A percentile compares a stretch with the other conserved stretches of the same genome.
Conservation (phyloP, 1,140 invertebrate genomes). For the Arion vulgaris region DNA sequence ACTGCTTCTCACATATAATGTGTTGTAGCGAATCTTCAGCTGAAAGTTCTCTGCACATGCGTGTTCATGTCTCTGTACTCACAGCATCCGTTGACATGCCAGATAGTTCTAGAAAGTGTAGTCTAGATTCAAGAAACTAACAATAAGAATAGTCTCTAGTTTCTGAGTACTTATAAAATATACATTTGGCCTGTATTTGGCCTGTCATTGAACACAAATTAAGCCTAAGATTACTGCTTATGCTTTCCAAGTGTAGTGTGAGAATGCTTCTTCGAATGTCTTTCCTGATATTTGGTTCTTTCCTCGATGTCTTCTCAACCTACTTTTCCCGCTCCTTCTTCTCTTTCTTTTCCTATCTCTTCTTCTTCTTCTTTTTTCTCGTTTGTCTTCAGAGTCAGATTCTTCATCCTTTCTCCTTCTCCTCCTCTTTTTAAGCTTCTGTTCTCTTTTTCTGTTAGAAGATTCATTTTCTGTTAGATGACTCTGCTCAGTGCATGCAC, state of each 20-base stretch:
- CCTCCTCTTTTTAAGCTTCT: constrained; percentile 20
- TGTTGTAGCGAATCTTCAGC: no score
- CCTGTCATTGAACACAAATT: neutral
- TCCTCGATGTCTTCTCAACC: neutral
- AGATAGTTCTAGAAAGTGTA: neutral
- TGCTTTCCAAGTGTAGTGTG: neutral
- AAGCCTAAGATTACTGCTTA: neutral
- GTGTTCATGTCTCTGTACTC: no score
- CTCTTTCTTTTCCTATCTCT: neutral
- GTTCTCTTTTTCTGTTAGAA: neutral
- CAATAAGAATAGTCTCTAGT: neutral
- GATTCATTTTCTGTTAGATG: neutral
- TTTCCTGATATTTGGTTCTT: neutral
- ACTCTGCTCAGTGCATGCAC: constrained; percentile 40
- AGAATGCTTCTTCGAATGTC: no score
- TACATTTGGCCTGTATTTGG: neutral
- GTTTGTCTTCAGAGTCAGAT: constrained; percentile 29
- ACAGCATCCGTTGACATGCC: no score
- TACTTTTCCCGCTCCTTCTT: neutral
- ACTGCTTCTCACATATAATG: no score
- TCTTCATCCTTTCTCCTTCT: constrained; percentile 23
- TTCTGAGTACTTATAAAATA: neutral
- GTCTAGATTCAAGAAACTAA: neutral
- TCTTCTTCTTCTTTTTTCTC: constrained; percentile 38
- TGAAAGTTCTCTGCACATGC: no score